Base-by-base conservation (phyloP, 1,140 invertebrate genomes). In the Apocrypta bakeri region DNA sequence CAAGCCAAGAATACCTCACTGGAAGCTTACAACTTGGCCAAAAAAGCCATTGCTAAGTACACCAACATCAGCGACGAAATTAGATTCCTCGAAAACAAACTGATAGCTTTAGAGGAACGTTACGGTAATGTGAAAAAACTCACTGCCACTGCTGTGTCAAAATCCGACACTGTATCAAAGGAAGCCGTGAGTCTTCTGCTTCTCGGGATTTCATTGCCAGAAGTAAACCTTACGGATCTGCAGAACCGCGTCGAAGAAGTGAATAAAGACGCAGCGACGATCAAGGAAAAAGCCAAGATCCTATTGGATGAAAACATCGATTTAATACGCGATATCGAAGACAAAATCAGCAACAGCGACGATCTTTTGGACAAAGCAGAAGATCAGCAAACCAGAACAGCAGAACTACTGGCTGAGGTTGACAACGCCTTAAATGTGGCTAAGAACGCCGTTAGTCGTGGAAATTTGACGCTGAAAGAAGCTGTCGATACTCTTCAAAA, bases 401-500 rank as follows among this genome's bases (percentile, higher is more conserved):
- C 95, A 85, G 94, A 95, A 82, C 90, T 96, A 72, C 86, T 96
- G 27, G 93, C 94, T 4, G 95, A 96, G 84, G 94, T 95, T n/a
- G 94, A 96, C 86, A 90, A 91, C 12, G 95, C 97, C 0, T 93
- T 96, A 48, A 94, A 93, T 0, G 94, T 94, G 87, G 97, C 97
- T 0, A 94, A 95, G 79, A 94, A 96, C 79, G 97, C 98, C 29
- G 96, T 98, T 0, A 93, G 95, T 83, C 93, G 95, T 69, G 97
- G 97, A 17, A 96, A 98, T 86, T 95, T 96, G 84, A 98, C 97
- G 0, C 92, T 98, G 0, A 94, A 95, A 86, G 96, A 98, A 88
- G 98, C 98, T 1, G 95, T 97, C 85, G 94, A 96, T 72, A 99
- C 97, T 7, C 94, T 97, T 74, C 93, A 96, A 81, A 98, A 96